Conservation (phyloP, 2,113 vertebrate species). For the Cheilinus undulatus region DNA sequence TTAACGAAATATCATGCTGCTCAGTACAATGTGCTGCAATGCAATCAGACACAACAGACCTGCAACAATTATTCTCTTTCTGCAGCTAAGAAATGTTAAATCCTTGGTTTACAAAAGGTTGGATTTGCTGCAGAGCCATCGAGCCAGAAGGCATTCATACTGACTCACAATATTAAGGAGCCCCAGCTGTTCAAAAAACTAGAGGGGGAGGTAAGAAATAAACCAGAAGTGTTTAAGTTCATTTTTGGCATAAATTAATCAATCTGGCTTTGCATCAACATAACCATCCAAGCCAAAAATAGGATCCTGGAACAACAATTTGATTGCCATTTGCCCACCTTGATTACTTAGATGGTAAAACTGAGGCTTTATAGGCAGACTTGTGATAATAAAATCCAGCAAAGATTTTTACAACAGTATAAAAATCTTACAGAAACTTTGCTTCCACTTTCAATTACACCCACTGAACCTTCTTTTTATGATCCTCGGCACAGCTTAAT, state of each 20-base stretch:
- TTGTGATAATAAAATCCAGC: slow-evolving; percentile 6
- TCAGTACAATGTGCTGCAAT: background rate
- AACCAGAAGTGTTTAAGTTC: background rate
- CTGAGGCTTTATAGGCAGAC: background rate
- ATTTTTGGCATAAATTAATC: background rate
- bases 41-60: background rate
- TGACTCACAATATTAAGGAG: background rate
- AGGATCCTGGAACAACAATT: slow-evolving; percentile 8
- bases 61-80: background rate
- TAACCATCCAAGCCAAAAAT: slow-evolving; percentile 12
- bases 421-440: background rate
- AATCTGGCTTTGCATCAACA: background rate
- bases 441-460: slow-evolving; percentile 4
- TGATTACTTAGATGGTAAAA: slow-evolving; percentile 29
- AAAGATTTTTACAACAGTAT: slow-evolving; percentile 7
- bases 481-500: slow-evolving; percentile 10
- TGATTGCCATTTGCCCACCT: slow-evolving; percentile 19
- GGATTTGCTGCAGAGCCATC: background rate
- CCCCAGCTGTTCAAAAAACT: background rate
- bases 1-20: slow-evolving; percentile 16
- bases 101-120: background rate
- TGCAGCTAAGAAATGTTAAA: background rate
- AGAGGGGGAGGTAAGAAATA: background rate
- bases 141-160: background rate
- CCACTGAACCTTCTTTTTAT: slow-evolving; percentile 9